A percentile compares a stretch with the other conserved stretches of the same genome.
Evolutionary conservation across 2,797 vertebrate genomes (phyloP).

Genomic region (Typhlichthys subterraneus): DNA sequence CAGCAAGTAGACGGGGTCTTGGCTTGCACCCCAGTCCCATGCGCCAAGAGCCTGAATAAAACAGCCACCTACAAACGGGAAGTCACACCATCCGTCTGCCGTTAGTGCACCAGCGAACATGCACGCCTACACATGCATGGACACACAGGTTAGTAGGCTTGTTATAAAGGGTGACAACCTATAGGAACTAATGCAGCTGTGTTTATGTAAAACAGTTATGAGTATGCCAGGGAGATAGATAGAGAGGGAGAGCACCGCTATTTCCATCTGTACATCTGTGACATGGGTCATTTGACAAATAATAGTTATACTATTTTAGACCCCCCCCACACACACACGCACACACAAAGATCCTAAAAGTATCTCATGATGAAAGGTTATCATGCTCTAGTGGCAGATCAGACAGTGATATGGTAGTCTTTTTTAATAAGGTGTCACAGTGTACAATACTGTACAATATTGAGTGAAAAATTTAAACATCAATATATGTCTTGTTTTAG

Average conservation of each 20-base stretch:
- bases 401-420: neutral
- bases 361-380: slow-evolving; percentile 28
- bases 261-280: no score
- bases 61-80: no score
- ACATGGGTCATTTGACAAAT: neutral
- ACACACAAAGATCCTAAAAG: neutral
- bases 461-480: neutral
- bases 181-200: slow-evolving; percentile 17
- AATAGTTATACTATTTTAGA: neutral
- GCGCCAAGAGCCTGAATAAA: no score
- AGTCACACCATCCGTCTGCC: no score
- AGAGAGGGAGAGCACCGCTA: neutral
- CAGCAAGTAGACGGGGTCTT: no score
- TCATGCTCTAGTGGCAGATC: slow-evolving; percentile 55
- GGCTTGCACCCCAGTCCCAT: no score
- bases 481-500: no score
- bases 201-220: slow-evolving; percentile 2
- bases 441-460: neutral
- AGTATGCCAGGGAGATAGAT: slow-evolving; percentile 2
- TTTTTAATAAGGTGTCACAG: slow-evolving; percentile 8
- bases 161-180: slow-evolving; percentile 15
- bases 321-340: slow-evolving; percentile 1
- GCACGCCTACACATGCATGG: slow-evolving; percentile 14
- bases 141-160: slow-evolving; percentile 26
- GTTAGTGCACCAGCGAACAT: slow-evolving; percentile 1